Evolutionary conservation across 64 coral and sea anemone species (phyloP), one percentile per base, ranked within the genome.

Genomic region (Acropora yongei): DNA sequence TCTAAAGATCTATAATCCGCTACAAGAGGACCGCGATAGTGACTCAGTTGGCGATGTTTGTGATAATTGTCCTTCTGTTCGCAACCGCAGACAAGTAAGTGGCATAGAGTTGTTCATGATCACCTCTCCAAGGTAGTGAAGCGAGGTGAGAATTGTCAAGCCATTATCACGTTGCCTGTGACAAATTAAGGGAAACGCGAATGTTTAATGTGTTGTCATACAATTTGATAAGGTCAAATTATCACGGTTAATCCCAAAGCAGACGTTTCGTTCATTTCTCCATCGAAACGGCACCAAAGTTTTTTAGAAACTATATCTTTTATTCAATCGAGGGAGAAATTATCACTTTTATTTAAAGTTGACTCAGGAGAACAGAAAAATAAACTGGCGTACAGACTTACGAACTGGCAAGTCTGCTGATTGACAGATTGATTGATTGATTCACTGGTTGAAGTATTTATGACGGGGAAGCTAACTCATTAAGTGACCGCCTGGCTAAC

Each of bases 1-100:
- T 72, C 94, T 83, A 0, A 91, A 13, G 42, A 48, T 88, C 4
- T 61, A 79, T 39, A 98, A 98, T 61, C 78, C 88, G 3, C 12
- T 20, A 2, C 97, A 99, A 84, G 61, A 12, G 1, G 97, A 99
- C 20, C 41, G 71, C 0, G 97, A 99, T 51, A 47, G 88, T 10
- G 97, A 99, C 49, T 6, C 58, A 41, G 72, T 99, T 44, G 97
- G 97, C 5, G 94, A 99, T 43, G 30, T 53, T 7, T 99, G 97
- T 44, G 97, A 99, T 86, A 99, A 99, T 85, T 99, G 97, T 51
- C 80, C 94, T 5, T 51, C 47, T 68, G 45, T 41, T 0, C 46
- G 46, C 12, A 99, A 99, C 53, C 61, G 46, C 6, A 73, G 88
- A 71, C 97, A 99, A 86, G 94, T 99, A 87, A 49, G 19, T 49